Percentiles rank a stretch among this genome's conserved stretches.
These are phyloP conservation scores for Anhinga anhinga DNA, from an alignment of 2,113 vertebrate species.

Conservation along the genomic window DNA sequence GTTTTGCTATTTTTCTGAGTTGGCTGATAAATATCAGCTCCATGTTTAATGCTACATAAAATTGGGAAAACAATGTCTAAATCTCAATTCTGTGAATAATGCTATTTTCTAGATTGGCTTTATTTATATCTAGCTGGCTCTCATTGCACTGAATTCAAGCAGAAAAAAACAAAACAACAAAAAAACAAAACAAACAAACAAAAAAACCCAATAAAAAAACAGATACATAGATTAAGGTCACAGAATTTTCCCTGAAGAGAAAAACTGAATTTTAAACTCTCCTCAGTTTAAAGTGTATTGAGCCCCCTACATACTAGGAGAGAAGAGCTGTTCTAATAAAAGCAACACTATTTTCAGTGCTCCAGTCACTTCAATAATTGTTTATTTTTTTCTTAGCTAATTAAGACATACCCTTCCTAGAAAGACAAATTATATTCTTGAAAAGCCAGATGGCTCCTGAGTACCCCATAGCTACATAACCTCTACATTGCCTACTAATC, in stretches of 20 bases:
- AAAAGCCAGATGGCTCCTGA: neutral
- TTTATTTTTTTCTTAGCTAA: neutral
- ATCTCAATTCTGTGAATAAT: neutral
- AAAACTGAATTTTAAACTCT: neutral
- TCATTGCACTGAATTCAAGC: neutral
- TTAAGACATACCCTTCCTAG: neutral
- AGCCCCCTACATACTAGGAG: rapidly evolving
- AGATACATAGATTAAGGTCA: neutral
- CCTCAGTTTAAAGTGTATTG: neutral
- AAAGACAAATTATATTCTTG: neutral
- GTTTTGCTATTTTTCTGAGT: neutral
- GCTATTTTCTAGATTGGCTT: neutral
- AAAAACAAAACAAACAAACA: no score
- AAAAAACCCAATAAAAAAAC: no score
- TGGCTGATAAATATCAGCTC: neutral
- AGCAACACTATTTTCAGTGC: neutral
- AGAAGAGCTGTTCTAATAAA: neutral
- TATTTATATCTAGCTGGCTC: neutral
- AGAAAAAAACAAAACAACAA: neutral
- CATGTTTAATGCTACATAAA: neutral
- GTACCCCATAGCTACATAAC: neutral
- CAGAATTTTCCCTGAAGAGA: neutral
- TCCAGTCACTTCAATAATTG: neutral
- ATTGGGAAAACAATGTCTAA: neutral
- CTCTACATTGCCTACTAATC: neutral